Percentiles rank a stretch among this genome's conserved stretches.
Evolutionary conservation across 2,888 invertebrate species (phyloP).

Genomic region (Eupeodes latifasciatus): DNA sequence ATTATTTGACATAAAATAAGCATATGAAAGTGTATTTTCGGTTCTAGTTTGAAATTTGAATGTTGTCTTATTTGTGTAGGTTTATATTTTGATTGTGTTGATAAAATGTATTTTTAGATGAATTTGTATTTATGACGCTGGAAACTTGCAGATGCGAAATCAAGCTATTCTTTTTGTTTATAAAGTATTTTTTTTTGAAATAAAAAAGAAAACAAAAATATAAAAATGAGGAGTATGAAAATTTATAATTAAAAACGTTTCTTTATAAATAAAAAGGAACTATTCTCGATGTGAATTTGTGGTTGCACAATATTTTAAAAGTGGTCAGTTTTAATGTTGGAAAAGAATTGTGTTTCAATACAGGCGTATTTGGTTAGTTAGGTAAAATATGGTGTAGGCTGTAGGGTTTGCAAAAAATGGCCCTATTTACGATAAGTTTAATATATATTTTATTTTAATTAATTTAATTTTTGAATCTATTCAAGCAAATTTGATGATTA

Average conservation of each 20-base stretch:
- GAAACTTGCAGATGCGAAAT: slow-evolving; percentile 17
- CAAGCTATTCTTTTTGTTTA: not conserved
- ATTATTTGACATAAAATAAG: slow-evolving; percentile 23
- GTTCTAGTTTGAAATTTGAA: not conserved
- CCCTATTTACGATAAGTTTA: no score
- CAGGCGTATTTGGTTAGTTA: no score
- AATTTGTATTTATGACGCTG: slow-evolving; percentile 19
- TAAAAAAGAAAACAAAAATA: not conserved
- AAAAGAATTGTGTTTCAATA: not conserved
- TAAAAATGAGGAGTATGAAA: slow-evolving; percentile 5
- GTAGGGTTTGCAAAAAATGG: no score
- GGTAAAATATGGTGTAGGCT: no score
- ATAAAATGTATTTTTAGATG: slow-evolving; percentile 50
- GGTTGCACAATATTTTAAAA: slow-evolving; percentile 22
- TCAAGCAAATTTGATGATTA: no score
- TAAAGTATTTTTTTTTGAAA: slow-evolving; percentile 15
- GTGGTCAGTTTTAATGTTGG: not conserved
- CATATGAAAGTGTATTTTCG: slow-evolving; percentile 1
- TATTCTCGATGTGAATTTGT: slow-evolving; percentile 5
- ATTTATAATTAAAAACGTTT: not conserved
- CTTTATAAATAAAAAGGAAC: not conserved
- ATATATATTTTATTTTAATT: no score
- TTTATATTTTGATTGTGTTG: not conserved
- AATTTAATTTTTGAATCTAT: no score
- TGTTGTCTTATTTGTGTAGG: not conserved